Base-by-base conservation (phyloP, 2,888 invertebrate species). In the Napeogenes inachia region DNA sequence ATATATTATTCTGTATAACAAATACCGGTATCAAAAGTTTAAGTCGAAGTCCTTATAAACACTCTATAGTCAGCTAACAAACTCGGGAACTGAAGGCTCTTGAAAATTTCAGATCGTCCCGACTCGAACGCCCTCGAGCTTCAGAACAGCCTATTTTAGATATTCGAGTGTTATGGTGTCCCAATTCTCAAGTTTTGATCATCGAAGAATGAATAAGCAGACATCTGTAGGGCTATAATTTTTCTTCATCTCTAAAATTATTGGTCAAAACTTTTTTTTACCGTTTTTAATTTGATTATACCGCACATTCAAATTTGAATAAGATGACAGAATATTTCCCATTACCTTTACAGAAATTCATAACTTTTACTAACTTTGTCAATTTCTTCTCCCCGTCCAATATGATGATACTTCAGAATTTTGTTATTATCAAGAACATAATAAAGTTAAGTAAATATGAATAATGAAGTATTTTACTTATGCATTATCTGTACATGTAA, bases 121-220 rank as follows among this genome's bases (percentile, higher is more conserved):
- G 70, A 78, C 76, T 80, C 75, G 75, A 83, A 79, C 65, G 68
- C 78, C 70, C 79, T 80, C 67, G 68, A 75, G 67, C 68, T 61
- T 69, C 75, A 73, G 74, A 76, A 79, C 67, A 71, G 74, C 75
- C 81, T 80, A 82, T 82, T 84, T 79, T 77, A 77, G 76, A 70
- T 75, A 76, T 79, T 74, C 71, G 73, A 70, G 68, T 68, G 72
- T 68, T 72, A 72, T 70, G 72, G 69, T 68, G 73, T 67, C 66
- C 71, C 70, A 69, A 69, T 72, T 73, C 65, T 63, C 58, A 69
- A 71, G 72, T 70, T 69, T 68, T 59, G 68, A 70, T 62, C 60
- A 50, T 50, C 50, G 21, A 50, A 21, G 50, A 50, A 50, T 50
- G 50, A 50, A 50, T 21, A 50, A 50, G 8, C 50, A 30, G 50